These are phyloP conservation scores for Oostethus manadensis DNA, from an alignment of 2,113 vertebrate genomes.

Conservation along the genomic window DNA sequence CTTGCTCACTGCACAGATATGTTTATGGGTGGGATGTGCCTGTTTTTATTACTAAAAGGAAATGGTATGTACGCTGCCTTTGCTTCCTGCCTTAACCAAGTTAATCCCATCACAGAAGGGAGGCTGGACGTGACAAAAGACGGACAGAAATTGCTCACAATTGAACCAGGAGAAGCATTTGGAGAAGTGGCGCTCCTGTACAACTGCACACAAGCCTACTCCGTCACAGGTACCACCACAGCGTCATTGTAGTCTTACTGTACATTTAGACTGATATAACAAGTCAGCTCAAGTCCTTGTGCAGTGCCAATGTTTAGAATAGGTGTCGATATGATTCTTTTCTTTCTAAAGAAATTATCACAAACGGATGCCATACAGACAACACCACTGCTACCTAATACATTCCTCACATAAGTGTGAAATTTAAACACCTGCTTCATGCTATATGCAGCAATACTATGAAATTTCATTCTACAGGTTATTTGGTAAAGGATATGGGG, in stretches of 20 bases:
- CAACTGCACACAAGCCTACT: constrained; percentile 61
- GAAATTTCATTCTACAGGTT: neutral
- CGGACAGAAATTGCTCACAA: constrained; percentile 57
- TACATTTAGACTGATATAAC: neutral
- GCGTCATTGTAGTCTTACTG: neutral
- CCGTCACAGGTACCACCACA: constrained; percentile 66
- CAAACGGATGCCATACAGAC: constrained; percentile 17
- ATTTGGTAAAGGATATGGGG: constrained; percentile 40
- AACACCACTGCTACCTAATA: constrained; percentile 26
- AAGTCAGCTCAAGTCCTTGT: neutral
- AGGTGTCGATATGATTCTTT: constrained; percentile 17
- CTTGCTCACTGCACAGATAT: neutral
- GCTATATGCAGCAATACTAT: neutral
- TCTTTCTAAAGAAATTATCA: constrained; percentile 18
- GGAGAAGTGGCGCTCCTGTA: constrained; percentile 73
- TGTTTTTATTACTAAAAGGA: neutral
- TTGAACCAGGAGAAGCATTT: constrained; percentile 66
- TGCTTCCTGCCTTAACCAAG: constrained; percentile 14
- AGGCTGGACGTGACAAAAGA: constrained; percentile 68
- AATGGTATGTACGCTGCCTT: neutral
- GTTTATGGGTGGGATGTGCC: neutral
- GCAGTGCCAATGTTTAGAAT: constrained; percentile 12
- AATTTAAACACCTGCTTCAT: constrained; percentile 23
- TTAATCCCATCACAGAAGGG: constrained; percentile 63
- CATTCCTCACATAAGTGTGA: constrained; percentile 25